Evolutionary conservation across 1,140 invertebrate genomes (phyloP).

Genomic region (Pomacea maculata): DNA sequence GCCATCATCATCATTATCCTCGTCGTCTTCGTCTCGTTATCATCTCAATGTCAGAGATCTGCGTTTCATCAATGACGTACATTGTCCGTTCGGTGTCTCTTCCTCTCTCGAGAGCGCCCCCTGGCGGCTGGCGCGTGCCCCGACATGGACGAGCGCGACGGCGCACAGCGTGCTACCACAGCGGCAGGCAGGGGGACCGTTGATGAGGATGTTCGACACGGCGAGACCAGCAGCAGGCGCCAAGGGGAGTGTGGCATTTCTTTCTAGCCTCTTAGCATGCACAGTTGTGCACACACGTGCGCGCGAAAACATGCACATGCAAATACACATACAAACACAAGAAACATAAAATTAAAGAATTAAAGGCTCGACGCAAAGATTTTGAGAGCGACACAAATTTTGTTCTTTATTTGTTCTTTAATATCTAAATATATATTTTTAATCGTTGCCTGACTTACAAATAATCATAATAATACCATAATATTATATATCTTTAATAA

Average conservation of each 20-base stretch:
- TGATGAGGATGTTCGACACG: not conserved
- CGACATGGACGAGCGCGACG: not conserved
- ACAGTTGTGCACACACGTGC: not conserved
- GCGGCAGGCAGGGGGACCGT: not conserved
- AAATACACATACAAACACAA: not conserved
- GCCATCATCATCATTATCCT: too few relatives aligned
- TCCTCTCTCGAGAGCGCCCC: too few relatives aligned
- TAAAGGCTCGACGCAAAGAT: not conserved
- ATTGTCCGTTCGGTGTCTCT: not conserved
- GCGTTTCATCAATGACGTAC: too few relatives aligned
- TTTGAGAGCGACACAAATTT: not conserved
- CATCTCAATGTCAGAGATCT: too few relatives aligned
- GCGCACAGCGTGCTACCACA: not conserved
- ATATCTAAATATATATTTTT: not conserved
- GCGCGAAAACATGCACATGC: not conserved
- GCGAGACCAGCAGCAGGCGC: not conserved
- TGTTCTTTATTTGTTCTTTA: not conserved
- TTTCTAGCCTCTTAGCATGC: not conserved
- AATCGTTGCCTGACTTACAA: not conserved
- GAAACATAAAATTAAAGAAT: not conserved
- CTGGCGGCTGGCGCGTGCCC: not conserved
- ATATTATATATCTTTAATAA: not conserved
- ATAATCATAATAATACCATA: too few relatives aligned
- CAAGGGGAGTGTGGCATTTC: not conserved
- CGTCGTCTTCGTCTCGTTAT: too few relatives aligned